These are phyloP conservation scores for Crocidura indochinensis DNA, from an alignment of 2,797 vertebrate species.

Conservation along the genomic window DNA sequence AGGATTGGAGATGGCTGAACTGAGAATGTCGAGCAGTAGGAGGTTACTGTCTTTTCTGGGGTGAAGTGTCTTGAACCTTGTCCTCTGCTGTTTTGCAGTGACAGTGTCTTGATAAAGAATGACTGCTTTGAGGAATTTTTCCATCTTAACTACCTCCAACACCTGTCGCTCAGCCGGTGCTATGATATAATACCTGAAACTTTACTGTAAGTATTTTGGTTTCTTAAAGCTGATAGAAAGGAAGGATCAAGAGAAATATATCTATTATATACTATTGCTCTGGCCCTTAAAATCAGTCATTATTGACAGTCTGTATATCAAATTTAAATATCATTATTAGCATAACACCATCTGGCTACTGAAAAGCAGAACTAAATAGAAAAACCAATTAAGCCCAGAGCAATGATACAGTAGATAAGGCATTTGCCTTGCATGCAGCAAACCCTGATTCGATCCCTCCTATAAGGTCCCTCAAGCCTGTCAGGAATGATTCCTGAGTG, in stretches of 20 bases:
- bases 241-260: background rate
- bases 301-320: background rate
- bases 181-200: conserved; percentile 96
- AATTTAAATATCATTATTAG: background rate
- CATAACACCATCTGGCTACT: background rate
- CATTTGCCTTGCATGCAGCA: too few relatives aligned
- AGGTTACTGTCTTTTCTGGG: background rate
- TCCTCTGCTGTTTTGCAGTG: conserved; percentile 90
- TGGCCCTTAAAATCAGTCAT: background rate
- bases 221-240: background rate
- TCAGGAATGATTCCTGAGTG: too few relatives aligned
- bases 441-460: too few relatives aligned
- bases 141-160: conserved; percentile 91
- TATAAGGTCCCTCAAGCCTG: too few relatives aligned
- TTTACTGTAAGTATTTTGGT: conserved; percentile 92
- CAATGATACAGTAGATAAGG: background rate
- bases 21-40: too few relatives aligned
- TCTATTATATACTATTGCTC: too few relatives aligned
- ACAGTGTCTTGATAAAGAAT: conserved; percentile 94
- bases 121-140: conserved; percentile 93
- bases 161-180: conserved; percentile 96
- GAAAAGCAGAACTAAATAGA: background rate
- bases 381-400: conserved; percentile 12
- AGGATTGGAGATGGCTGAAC: background rate
- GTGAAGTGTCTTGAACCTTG: background rate